Percentiles rank a stretch among this genome's conserved stretches.
These are phyloP conservation scores for Pithys albifrons DNA, from an alignment of 2,113 vertebrate genomes.

Conservation along the genomic window DNA sequence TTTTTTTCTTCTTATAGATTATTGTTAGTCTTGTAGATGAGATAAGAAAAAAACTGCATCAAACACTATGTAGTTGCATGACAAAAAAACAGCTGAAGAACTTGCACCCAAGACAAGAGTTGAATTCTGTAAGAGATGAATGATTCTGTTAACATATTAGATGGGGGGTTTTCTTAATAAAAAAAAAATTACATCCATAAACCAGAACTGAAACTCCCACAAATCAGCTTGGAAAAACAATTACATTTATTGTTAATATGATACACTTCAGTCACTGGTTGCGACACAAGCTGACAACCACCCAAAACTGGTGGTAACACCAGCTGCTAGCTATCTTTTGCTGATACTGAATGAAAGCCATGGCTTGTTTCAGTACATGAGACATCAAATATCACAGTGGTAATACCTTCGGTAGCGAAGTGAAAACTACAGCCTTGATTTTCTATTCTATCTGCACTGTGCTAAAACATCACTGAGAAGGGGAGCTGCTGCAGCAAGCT, in stretches of 20 bases:
- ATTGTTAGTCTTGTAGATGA: background rate
- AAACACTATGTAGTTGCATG: background rate
- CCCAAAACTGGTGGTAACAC: background rate
- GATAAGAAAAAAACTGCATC: background rate
- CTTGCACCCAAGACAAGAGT: background rate
- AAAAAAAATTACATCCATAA: background rate
- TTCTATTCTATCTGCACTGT: background rate
- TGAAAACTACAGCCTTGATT: background rate
- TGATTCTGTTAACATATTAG: background rate
- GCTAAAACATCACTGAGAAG: background rate
- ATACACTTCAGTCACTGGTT: background rate
- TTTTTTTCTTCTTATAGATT: background rate
- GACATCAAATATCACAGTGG: background rate
- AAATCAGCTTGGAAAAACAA: background rate
- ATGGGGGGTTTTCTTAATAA: background rate
- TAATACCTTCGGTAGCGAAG: background rate
- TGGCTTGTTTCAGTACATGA: background rate
- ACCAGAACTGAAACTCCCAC: background rate
- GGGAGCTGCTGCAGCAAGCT: background rate
- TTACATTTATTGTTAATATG: fast-evolving
- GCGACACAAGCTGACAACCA: background rate
- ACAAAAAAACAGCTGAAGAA: background rate
- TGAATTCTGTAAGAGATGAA: background rate
- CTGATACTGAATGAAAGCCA: background rate
- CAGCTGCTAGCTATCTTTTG: background rate